A percentile compares a stretch with the other conserved stretches of the same genome.
phyloP scores from a whole-genome alignment of 2,888 invertebrate genomes.

The Cryptosula pallasiana region DNA sequence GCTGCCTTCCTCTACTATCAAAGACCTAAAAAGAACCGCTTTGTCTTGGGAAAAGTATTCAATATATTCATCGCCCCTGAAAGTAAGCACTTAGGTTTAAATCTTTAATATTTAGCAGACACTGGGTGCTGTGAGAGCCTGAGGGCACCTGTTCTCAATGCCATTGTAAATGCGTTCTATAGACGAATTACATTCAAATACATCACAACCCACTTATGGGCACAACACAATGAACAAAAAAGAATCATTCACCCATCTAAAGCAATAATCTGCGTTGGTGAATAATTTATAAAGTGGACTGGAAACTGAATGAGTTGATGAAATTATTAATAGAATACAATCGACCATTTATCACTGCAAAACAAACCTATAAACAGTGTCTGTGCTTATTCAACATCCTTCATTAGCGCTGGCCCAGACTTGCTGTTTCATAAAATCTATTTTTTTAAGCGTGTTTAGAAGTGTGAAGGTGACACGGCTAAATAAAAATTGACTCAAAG shows the following conservation, averaged over 20 bases:
- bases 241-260: not conserved
- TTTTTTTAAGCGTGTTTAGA: no score
- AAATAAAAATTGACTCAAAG: no score
- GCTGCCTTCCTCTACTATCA: not conserved
- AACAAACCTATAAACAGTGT: not conserved
- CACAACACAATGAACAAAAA: not conserved
- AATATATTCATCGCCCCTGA: slow-evolving; percentile 3
- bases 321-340: not conserved
- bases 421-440: no score
- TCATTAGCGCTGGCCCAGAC: no score
- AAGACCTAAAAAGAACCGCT: not conserved
- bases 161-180: slow-evolving; percentile 2
- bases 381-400: not conserved
- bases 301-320: not conserved
- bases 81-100: slow-evolving; percentile 22
- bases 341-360: not conserved
- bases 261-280: not conserved
- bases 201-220: not conserved
- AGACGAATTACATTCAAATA: not conserved
- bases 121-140: not conserved
- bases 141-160: slow-evolving; percentile 8
- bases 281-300: not conserved
- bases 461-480: no score
- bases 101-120: slow-evolving; percentile 22
- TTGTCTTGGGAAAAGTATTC: not conserved